Conservation (phyloP, 64 coral and sea anemone species). For the Actinia equina region DNA sequence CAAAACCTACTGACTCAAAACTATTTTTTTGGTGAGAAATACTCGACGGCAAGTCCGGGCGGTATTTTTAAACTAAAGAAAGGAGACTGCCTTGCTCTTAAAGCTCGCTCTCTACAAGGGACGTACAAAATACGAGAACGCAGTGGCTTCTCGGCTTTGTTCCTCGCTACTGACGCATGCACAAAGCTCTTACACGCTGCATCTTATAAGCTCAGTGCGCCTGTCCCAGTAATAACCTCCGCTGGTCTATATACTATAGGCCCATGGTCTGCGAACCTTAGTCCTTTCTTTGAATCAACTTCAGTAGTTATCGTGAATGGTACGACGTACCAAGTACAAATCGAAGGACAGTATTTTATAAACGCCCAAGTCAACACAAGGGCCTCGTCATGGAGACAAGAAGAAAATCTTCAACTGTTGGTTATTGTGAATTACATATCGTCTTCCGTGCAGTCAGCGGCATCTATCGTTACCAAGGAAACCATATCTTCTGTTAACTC, state of each 20-base stretch:
- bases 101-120: background rate
- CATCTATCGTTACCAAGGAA: conserved; percentile 11
- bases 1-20: background rate
- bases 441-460: background rate
- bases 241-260: conserved; percentile 9
- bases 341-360: background rate
- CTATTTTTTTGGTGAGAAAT: background rate
- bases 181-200: background rate
- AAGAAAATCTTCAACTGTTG: background rate
- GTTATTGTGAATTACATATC: background rate
- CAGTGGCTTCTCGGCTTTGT: conserved; percentile 14
- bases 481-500: background rate
- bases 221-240: background rate
- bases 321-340: background rate
- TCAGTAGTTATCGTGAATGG: background rate
- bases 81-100: background rate
- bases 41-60: background rate
- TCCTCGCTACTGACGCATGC: background rate
- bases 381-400: background rate
- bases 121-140: background rate
- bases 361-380: background rate
- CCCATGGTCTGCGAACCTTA: background rate
- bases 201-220: background rate
- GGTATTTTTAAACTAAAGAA: background rate
- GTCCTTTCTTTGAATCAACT: background rate